phyloP scores from a whole-genome alignment of 2,888 invertebrate genomes.

The Drosophila birchii region DNA sequence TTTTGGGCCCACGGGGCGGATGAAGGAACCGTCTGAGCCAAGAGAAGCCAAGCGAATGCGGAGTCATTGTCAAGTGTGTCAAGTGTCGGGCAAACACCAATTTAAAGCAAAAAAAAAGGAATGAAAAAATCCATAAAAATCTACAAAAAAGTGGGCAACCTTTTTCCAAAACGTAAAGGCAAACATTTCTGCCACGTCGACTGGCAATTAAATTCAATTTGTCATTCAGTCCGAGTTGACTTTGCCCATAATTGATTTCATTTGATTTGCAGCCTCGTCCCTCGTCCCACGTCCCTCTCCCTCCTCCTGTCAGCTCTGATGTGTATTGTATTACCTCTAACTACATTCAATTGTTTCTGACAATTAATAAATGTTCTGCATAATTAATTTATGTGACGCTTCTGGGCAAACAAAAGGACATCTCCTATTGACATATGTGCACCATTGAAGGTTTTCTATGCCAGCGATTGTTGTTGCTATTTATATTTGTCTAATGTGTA shows the following conservation, averaged over 20 bases:
- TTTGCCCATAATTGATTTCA: constrained; percentile 73
- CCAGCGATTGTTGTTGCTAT: constrained; percentile 5
- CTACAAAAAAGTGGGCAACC: constrained; percentile 32
- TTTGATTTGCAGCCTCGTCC: constrained; percentile 53
- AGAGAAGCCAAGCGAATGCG: constrained; percentile 55
- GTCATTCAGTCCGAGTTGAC: constrained; percentile 68
- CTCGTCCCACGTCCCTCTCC: too few species aligned
- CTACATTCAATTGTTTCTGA: constrained; percentile 69
- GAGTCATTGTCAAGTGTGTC: constrained; percentile 69
- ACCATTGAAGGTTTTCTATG: constrained; percentile 31
- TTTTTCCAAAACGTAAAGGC: constrained; percentile 6
- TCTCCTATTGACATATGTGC: constrained; percentile 42
- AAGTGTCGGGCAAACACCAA: constrained; percentile 60
- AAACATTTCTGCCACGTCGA: constrained; percentile 49
- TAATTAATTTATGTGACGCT: constrained; percentile 69
- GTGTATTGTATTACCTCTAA: constrained; percentile 50
- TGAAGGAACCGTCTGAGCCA: constrained; percentile 24
- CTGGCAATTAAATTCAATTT: constrained; percentile 71
- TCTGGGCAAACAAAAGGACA: constrained; percentile 63
- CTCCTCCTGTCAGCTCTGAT: neutral
- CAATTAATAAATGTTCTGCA: constrained; percentile 72
- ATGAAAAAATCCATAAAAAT: neutral
- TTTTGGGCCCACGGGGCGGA: constrained; percentile 41
- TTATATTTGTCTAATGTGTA: constrained; percentile 54
- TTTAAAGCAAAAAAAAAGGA: constrained; percentile 48